Conservation (phyloP, 2,113 vertebrate genomes). For the Rhagologus leucostigma region DNA sequence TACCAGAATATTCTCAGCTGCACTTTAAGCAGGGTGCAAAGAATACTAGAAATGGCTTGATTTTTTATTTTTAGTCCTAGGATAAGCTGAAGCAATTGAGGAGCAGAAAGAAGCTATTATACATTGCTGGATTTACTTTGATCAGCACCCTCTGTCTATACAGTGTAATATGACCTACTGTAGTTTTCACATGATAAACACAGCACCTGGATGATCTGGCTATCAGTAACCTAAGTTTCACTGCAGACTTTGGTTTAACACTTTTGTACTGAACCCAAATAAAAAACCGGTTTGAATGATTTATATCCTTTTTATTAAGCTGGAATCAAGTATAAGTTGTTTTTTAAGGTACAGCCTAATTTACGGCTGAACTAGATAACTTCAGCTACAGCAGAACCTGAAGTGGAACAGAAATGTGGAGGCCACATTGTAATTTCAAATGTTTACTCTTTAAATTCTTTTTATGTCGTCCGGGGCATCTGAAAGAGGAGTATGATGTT, state of each 20-base stretch:
- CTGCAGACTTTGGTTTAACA: background rate
- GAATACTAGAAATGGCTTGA: background rate
- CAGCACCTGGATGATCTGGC: background rate
- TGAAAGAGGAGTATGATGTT: background rate
- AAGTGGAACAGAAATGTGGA: background rate
- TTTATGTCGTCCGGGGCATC: background rate
- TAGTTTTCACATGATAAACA: background rate
- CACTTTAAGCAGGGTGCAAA: background rate
- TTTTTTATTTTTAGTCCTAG: background rate
- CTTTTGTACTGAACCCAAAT: background rate
- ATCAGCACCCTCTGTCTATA: background rate
- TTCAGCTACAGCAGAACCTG: background rate
- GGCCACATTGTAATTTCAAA: background rate
- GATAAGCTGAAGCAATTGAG: background rate
- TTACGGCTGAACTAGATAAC: background rate
- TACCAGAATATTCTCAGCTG: background rate
- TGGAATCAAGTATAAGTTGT: background rate
- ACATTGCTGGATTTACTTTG: background rate
- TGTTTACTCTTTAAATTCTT: background rate
- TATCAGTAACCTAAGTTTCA: background rate
- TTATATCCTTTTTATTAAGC: background rate
- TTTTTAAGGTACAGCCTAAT: background rate
- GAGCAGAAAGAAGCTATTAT: background rate
- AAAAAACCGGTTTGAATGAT: background rate
- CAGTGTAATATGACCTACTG: background rate